Evolutionary conservation across 2,888 invertebrate species (phyloP).

Genomic region (Tetranychus truncatus): DNA sequence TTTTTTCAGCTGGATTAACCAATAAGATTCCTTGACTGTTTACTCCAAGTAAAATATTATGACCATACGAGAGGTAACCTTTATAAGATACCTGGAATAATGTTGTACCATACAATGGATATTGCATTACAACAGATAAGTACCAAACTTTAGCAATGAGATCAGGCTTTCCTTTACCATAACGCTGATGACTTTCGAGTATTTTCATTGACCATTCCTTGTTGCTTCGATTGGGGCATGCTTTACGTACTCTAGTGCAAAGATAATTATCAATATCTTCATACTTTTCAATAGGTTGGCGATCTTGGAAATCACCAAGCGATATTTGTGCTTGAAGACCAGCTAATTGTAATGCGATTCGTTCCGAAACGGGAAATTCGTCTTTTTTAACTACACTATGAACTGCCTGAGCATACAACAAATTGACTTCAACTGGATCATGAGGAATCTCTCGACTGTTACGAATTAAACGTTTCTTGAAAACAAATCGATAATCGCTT

Average conservation of each 20-base stretch:
- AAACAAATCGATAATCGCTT: constrained; percentile 75
- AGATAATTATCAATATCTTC: constrained; percentile 75
- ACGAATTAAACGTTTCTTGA: constrained; percentile 71
- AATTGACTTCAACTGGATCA: constrained; percentile 81
- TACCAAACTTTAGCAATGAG: constrained; percentile 80
- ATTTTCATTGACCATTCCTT: constrained; percentile 34
- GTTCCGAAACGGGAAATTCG: constrained; percentile 83
- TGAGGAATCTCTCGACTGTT: constrained; percentile 73
- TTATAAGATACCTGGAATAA: constrained; percentile 73
- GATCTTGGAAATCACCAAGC: constrained; percentile 52
- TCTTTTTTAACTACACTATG: constrained; percentile 89
- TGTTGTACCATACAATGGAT: constrained; percentile 64
- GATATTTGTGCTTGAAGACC: constrained; percentile 85
- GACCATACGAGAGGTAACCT: constrained; percentile 76
- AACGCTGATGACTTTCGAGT: constrained; percentile 37
- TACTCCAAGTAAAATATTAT: constrained; percentile 53
- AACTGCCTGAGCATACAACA: constrained; percentile 84
- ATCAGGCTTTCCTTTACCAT: constrained; percentile 76
- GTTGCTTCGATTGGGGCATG: constrained; percentile 23
- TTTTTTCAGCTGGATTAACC: constrained; percentile 76
- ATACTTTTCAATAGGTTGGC: constrained; percentile 39
- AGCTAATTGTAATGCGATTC: constrained; percentile 77
- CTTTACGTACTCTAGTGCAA: constrained; percentile 31
- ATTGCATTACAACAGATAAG: constrained; percentile 86
- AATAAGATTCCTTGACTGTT: constrained; percentile 76